Conservation (phyloP, 2,113 vertebrate genomes). For the Apteryx owenii region DNA sequence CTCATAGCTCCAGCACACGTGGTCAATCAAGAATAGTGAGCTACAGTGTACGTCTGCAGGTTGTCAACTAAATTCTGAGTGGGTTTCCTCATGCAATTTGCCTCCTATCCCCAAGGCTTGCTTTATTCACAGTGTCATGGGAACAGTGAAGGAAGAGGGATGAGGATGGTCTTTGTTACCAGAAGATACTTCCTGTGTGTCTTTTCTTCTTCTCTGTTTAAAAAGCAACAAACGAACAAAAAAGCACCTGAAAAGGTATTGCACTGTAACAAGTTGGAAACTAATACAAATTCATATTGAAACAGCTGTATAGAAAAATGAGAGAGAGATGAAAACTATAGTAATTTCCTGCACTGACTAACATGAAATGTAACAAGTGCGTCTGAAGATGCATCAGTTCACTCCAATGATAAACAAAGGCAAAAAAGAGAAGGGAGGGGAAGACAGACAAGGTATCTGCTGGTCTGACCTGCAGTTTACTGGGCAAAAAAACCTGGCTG, state of each 20-base stretch:
- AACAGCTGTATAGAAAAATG: neutral
- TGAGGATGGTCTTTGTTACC: rapidly evolving
- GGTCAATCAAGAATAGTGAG: neutral
- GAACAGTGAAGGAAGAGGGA: neutral
- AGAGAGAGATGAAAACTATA: neutral
- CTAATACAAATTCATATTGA: neutral
- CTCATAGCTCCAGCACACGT: neutral
- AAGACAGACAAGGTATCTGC: neutral
- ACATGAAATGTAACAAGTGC: neutral
- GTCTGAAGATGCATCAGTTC: neutral
- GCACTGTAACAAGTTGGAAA: neutral
- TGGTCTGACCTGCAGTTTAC: neutral
- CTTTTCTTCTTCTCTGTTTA: neutral
- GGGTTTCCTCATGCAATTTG: neutral
- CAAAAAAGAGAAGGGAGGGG: neutral
- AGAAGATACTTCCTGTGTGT: neutral
- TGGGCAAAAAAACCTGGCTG: neutral
- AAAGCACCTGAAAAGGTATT: neutral
- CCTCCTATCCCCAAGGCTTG: neutral
- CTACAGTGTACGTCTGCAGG: neutral
- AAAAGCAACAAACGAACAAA: neutral
- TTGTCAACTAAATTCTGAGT: neutral
- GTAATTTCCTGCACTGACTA: neutral
- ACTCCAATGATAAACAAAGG: neutral
- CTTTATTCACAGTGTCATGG: neutral